Evolutionary conservation across 2,113 vertebrate species (phyloP).

Genomic region (Seriola dumerili): DNA sequence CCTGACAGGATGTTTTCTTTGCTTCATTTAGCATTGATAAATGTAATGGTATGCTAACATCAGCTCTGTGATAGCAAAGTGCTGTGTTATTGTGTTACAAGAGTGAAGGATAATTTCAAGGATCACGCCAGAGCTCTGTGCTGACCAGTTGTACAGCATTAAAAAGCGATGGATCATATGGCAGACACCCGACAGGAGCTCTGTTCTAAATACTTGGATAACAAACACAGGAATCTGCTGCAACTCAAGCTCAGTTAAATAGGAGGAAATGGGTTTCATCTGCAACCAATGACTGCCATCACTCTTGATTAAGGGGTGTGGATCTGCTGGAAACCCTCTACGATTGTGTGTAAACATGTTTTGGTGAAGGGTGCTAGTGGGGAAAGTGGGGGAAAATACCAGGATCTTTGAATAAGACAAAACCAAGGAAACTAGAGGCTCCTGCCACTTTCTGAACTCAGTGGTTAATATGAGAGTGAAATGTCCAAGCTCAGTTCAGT

Average conservation of each 20-base stretch:
- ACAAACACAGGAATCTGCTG: conserved; percentile 71
- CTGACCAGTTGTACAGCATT: conserved; percentile 37
- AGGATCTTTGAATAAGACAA: conserved; percentile 16
- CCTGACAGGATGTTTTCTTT: conserved; percentile 68
- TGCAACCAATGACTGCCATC: conserved; percentile 75
- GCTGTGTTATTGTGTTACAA: conserved; percentile 56
- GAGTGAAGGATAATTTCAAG: conserved; percentile 47
- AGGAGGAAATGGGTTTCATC: conserved; percentile 78
- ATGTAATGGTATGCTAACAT: conserved; percentile 36
- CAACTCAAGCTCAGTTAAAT: conserved; percentile 56
- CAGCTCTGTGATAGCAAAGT: conserved; percentile 36
- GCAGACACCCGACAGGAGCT: conserved; percentile 31
- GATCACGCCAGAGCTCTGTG: not conserved
- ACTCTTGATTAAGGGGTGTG: conserved; percentile 72
- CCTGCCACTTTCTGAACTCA: not conserved
- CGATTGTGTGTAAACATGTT: conserved; percentile 34
- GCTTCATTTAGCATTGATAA: conserved; percentile 57
- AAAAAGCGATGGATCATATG: conserved; percentile 46
- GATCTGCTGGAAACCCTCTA: conserved; percentile 61
- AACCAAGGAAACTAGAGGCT: not conserved
- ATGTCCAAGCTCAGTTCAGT: not conserved
- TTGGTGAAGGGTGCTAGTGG: conserved; percentile 23
- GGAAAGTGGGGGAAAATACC: conserved; percentile 34
- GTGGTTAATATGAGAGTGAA: not conserved
- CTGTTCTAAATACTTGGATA: conserved; percentile 48